Base-by-base conservation (phyloP, 2,797 vertebrate genomes). In the Clarias platycephalus region DNA sequence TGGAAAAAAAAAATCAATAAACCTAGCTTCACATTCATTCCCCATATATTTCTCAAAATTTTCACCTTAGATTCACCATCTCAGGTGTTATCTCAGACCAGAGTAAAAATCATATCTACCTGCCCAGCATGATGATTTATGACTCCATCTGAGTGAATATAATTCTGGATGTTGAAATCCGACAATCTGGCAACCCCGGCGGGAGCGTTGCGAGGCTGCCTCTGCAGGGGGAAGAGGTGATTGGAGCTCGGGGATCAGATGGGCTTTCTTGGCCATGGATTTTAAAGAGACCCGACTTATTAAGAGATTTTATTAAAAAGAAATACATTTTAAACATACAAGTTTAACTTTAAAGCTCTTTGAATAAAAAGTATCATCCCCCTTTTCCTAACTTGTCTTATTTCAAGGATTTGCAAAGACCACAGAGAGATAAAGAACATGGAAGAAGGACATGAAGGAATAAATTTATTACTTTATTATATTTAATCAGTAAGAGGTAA, bases 221-320 rank as follows among this genome's bases (percentile, higher is more conserved):
- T 93, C 92, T 93, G 95, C 94, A 91, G 92, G 87, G 94, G 93
- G 92, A 95, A 91, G 92, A 94, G 95, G 93, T 95, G 96, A 97
- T 96, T 96, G 96, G 96, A 96, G 96, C 94, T 93, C 92, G 57
- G 94, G 95, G 95, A 96, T 96, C 96, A 96, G 93, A 95, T 96
- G 96, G 96, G 94, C 95, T 95, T 94, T 81, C 94, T 95, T 95
- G 96, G 95, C 94, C 93, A 93, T 93, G 90, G 92, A 76, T 95
- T 78, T 96, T 96, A 96, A 96, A 97, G 96, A 93, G 96, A 95
- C 95, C 96, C 91, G 89, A 90, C 91, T 91, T 63, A 16, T 24
- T 58, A 13, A 7, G 60, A 40, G 1, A 76, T 53, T 72, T n/a
- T 53, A n/a, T 53, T 49, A 22, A 22, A 71, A 58, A 20, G 6